Percentiles rank a stretch among this genome's conserved stretches.
phyloP scores from a whole-genome alignment of 2,113 vertebrate species.

The Tychaedon coryphoeus region DNA sequence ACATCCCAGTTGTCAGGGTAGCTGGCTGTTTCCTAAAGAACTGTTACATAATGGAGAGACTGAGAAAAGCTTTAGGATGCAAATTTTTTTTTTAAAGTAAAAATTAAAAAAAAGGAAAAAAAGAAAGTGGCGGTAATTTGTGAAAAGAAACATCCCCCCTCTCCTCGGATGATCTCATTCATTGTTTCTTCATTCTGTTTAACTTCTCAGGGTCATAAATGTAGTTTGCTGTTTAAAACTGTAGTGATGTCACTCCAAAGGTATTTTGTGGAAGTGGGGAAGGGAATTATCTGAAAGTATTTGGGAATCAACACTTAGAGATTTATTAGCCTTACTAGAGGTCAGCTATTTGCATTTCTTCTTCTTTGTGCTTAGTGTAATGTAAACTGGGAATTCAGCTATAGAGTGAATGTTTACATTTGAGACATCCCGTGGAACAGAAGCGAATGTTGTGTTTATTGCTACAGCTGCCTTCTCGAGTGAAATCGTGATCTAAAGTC shows the following conservation, averaged over 20 bases:
- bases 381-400: conserved; percentile 46
- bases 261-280: conserved; percentile 39
- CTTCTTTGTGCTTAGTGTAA: conserved; percentile 26
- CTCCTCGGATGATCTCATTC: conserved; percentile 65
- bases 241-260: conserved; percentile 35
- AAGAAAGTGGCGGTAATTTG: conserved; percentile 58
- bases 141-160: conserved; percentile 72
- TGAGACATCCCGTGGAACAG: conserved; percentile 6
- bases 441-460: conserved; percentile 15
- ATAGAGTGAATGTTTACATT: conserved; percentile 58
- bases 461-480: conserved; percentile 21
- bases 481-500: conserved; percentile 32
- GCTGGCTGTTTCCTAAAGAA: conserved; percentile 77
- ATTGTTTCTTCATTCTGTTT: conserved; percentile 74
- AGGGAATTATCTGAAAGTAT: conserved; percentile 29
- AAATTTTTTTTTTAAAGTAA: conserved; percentile 68
- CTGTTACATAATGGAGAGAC: conserved; percentile 79
- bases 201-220: conserved; percentile 69
- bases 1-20: conserved; percentile 79
- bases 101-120: conserved; percentile 19
- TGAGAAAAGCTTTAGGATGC: conserved; percentile 77
- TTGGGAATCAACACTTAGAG: conserved; percentile 51
- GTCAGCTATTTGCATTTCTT: conserved; percentile 41
- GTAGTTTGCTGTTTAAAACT: conserved; percentile 64
- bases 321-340: conserved; percentile 36